Base-by-base conservation (phyloP, 92 coral and sea anemone species). In the Meandrina meandrites region DNA sequence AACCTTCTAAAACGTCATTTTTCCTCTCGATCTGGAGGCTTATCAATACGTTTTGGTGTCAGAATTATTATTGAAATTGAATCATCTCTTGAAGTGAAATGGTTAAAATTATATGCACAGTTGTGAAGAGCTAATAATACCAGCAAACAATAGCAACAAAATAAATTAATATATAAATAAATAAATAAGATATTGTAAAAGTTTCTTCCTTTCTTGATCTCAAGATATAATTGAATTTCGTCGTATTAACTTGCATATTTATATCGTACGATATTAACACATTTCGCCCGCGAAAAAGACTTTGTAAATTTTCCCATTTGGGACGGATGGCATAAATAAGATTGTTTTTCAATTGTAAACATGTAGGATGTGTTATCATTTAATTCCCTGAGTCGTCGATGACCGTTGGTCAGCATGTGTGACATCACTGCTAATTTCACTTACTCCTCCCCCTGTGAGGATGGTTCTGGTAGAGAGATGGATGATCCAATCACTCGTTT, bases 261-360 rank as follows among this genome's bases (percentile, higher is more conserved):
- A 45, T 27, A 64, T 81, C 37, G 35, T 58, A 37, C 45, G 78
- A 69, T 69, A 50, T 22, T 36, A 14, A 80, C 45, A 18, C 66
- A 82, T 82, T 82, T 69, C 86, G 86, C 78, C 86, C 30, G 78
- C 86, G 86, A 69, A 82, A 50, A 82, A 45, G 51, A 68, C 72
- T 27, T 36, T 28, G 18, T 8, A 27, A 47, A 1, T 47, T 24
- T 4, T 12, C 22, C 24, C n/a, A 45, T 45, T 69, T 47, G 75
- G 51, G 72, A 36, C 62, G 37, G 24, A 22, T 40, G 54, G 28
- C 19, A 69, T 69, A 51, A 69, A 82, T 70, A 70, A 24, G 7
- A 47, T 69, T 47, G 15, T 50, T 51, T 27, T 45, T 45, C 54
- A 18, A 1, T 69, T 48, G 32, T 67, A 81, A 45, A n/a, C 70